A percentile compares a stretch with the other conserved stretches of the same genome.
These are phyloP conservation scores for Syrphus vitripennis DNA, from an alignment of 2,888 invertebrate species.

Conservation along the genomic window DNA sequence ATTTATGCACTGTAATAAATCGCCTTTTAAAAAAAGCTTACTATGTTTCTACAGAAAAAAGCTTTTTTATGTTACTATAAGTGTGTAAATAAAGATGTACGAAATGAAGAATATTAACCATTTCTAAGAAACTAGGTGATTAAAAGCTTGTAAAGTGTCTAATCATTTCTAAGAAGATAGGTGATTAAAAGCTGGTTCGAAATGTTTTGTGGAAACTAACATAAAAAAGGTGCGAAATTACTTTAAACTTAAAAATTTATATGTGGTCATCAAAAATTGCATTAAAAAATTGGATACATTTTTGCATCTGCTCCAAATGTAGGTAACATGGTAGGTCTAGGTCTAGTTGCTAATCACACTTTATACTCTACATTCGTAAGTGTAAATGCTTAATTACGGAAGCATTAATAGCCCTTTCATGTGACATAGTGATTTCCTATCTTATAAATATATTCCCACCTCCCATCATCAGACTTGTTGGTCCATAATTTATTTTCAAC, in stretches of 20 bases:
- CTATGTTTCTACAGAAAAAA: neutral
- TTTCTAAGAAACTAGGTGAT: neutral
- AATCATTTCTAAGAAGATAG: too few relatives aligned
- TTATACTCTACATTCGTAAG: neutral
- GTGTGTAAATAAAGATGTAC: neutral
- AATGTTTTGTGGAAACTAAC: too few relatives aligned
- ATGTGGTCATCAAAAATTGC: too few relatives aligned
- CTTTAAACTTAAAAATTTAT: too few relatives aligned
- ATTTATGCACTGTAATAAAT: too few relatives aligned
- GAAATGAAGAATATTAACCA: neutral
- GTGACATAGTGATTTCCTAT: neutral
- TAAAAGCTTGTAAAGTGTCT: neutral
- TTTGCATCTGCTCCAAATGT: neutral
- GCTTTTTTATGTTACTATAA: neutral
- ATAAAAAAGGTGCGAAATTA: too few relatives aligned
- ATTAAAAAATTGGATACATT: too few relatives aligned
- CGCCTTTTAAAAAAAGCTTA: neutral
- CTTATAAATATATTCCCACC: conserved; percentile 7
- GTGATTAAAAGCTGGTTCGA: too few relatives aligned
- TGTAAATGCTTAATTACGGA: conserved; percentile 37
- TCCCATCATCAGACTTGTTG: neutral
- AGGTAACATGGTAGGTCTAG: too few relatives aligned
- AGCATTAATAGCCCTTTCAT: conserved; percentile 28
- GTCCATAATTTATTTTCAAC: neutral
- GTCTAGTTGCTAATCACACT: neutral